A percentile compares a stretch with the other conserved stretches of the same genome.
Evolutionary conservation across 2,888 invertebrate genomes (phyloP).

Genomic region (Pyrochroa serraticornis): DNA sequence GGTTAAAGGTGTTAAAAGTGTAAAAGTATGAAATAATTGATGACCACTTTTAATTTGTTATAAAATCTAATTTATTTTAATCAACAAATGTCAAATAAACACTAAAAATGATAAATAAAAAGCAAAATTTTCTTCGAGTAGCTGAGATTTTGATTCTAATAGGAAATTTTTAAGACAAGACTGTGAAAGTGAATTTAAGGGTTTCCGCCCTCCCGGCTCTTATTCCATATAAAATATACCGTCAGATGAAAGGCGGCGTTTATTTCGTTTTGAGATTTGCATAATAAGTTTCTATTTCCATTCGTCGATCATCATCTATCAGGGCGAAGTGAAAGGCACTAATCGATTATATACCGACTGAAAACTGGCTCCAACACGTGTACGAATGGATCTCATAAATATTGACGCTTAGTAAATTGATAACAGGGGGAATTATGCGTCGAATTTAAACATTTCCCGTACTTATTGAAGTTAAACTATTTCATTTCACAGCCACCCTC

Average conservation of each 20-base stretch:
- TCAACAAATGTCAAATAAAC: too few species aligned
- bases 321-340: constrained; percentile 12
- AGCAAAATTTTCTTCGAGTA: too few species aligned
- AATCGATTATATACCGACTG: constrained; percentile 35
- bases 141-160: too few species aligned
- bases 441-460: constrained; percentile 46
- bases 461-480: constrained; percentile 55
- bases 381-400: constrained; percentile 44
- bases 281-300: constrained; percentile 42
- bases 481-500: constrained; percentile 51
- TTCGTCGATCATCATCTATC: constrained; percentile 37
- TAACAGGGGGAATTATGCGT: constrained; percentile 44
- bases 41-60: too few species aligned
- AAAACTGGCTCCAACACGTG: constrained; percentile 45
- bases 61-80: too few species aligned
- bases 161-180: too few species aligned
- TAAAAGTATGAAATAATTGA: too few species aligned
- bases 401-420: constrained; percentile 47
- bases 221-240: constrained; percentile 8
- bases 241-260: constrained; percentile 13
- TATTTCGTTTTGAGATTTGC: constrained; percentile 36
- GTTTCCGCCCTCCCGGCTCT: too few species aligned
- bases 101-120: too few species aligned
- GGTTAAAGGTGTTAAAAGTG: too few species aligned
- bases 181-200: too few species aligned